Evolutionary conservation across 2,797 vertebrate species (phyloP).

Genomic region (Borostomias antarcticus): DNA sequence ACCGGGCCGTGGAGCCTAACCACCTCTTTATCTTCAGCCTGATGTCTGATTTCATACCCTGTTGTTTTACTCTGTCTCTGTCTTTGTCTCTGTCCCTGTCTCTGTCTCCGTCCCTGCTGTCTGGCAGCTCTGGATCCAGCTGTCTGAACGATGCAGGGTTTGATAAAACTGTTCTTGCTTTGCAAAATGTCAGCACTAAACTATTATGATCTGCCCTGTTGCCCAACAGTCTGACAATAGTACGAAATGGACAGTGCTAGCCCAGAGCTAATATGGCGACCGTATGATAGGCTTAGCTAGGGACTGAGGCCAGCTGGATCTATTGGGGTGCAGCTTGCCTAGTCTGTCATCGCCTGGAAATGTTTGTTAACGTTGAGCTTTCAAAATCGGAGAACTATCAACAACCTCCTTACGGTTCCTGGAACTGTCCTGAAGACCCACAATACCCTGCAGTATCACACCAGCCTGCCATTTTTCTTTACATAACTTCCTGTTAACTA

Average conservation of each 20-base stretch:
- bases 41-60: slow-evolving; percentile 14
- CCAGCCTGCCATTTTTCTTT: neutral
- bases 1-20: too few species aligned
- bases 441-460: slow-evolving; percentile 20
- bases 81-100: too few species aligned
- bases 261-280: neutral
- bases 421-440: slow-evolving; percentile 40
- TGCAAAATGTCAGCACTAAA: too few species aligned
- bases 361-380: slow-evolving; percentile 50
- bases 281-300: slow-evolving; percentile 32
- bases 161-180: slow-evolving; percentile 36
- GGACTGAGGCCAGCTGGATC: slow-evolving; percentile 49
- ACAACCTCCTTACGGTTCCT: slow-evolving; percentile 34
- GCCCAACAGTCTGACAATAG: slow-evolving; percentile 23
- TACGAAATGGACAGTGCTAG: slow-evolving; percentile 34
- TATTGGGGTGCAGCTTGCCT: slow-evolving; percentile 30
- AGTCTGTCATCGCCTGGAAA: slow-evolving; percentile 53
- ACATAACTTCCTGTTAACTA: too few species aligned
- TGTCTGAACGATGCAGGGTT: slow-evolving; percentile 30
- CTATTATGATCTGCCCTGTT: slow-evolving; percentile 21
- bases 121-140: slow-evolving; percentile 52
- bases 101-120: slow-evolving; percentile 54
- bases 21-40: slow-evolving; percentile 9
- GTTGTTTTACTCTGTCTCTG: slow-evolving; percentile 7
- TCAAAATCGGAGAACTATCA: slow-evolving; percentile 50